These are phyloP conservation scores for Plagiodera versicolora DNA, from an alignment of 2,888 invertebrate species.

Conservation along the genomic window DNA sequence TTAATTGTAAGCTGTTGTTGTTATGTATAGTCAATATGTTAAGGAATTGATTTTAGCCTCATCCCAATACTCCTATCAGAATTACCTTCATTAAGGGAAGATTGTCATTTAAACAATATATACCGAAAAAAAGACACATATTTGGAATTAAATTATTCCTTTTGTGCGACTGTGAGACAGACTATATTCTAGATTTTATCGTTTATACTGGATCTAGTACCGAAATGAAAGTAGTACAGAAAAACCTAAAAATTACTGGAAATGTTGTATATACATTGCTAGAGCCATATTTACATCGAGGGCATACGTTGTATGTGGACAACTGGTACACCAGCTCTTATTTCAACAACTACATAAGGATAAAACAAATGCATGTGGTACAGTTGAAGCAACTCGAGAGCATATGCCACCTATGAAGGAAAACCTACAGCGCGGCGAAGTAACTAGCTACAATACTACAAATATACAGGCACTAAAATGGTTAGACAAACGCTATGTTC, in stretches of 20 bases:
- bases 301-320: too few relatives aligned
- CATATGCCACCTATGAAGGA: neutral
- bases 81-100: too few relatives aligned
- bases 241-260: neutral
- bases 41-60: too few relatives aligned
- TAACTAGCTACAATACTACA: slow-evolving; percentile 1
- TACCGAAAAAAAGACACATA: neutral
- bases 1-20: too few relatives aligned
- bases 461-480: neutral
- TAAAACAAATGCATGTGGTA: too few relatives aligned
- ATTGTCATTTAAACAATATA: slow-evolving; percentile 2
- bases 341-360: too few relatives aligned
- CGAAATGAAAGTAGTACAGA: neutral
- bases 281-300: too few relatives aligned
- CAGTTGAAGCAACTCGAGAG: too few relatives aligned
- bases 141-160: slow-evolving; percentile 3
- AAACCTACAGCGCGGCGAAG: neutral
- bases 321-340: too few relatives aligned
- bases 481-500: neutral
- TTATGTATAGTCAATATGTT: too few relatives aligned
- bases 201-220: neutral
- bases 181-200: neutral
- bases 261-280: too few relatives aligned
- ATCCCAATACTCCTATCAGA: too few relatives aligned
- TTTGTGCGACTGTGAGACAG: slow-evolving; percentile 2